Evolutionary conservation across 2,888 invertebrate species (phyloP).

Genomic region (Nematopogon swammerdamellus): DNA sequence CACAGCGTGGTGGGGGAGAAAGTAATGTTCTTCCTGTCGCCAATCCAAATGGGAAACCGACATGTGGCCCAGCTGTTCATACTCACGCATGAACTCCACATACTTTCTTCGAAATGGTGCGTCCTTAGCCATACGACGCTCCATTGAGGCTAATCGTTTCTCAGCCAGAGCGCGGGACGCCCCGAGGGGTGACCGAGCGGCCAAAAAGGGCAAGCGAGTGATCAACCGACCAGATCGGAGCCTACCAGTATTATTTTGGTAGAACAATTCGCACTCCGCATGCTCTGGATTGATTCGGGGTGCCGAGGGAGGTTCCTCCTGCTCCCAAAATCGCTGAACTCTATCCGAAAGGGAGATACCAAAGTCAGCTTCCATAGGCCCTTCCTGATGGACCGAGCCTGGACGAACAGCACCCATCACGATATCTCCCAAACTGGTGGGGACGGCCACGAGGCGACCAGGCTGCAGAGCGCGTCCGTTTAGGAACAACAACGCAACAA

Average conservation of each 20-base stretch:
- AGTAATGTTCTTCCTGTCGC: neutral
- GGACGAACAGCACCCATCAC: neutral
- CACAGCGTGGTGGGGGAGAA: slow-evolving; percentile 1
- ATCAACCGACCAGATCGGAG: slow-evolving; percentile 1
- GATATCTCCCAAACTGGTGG: too few species aligned
- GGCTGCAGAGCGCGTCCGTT: neutral
- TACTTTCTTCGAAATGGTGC: neutral
- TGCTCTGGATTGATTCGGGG: neutral
- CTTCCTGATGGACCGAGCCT: neutral
- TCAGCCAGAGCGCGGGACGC: neutral
- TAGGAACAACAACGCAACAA: neutral
- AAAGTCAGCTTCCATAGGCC: neutral
- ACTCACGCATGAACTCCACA: slow-evolving; percentile 2
- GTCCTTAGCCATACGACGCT: slow-evolving; percentile 1
- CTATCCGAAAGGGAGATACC: neutral
- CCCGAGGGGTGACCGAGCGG: neutral
- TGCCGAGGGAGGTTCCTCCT: slow-evolving; percentile 1
- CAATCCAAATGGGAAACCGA: neutral
- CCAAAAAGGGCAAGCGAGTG: slow-evolving; percentile 1
- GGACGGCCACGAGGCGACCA: too few species aligned
- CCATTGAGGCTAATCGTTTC: slow-evolving; percentile 2
- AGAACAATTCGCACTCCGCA: slow-evolving; percentile 3
- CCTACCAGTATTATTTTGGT: slow-evolving; percentile 3
- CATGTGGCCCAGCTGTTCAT: slow-evolving; percentile 1
- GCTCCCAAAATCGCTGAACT: neutral